Conservation (phyloP, 1,140 invertebrate species). For the Gonatopus flavifemur region DNA sequence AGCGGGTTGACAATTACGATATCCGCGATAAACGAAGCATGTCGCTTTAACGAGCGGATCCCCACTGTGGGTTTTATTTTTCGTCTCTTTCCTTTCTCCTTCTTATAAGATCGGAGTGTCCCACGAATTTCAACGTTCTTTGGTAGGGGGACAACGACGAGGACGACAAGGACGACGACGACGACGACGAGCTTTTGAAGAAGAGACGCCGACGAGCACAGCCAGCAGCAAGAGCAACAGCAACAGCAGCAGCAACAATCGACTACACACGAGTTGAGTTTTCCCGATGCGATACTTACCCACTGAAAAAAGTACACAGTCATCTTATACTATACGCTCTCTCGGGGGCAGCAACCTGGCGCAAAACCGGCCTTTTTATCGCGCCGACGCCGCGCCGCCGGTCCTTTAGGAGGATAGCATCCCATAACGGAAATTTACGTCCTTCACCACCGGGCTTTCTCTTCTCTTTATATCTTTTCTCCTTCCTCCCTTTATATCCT, state of each 20-base stretch:
- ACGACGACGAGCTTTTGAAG: too few species aligned
- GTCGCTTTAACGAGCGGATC: slow-evolving; percentile 26
- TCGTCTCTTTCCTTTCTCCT: slow-evolving; percentile 1
- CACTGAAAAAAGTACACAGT: slow-evolving; percentile 19
- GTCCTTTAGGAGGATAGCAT: slow-evolving; percentile 39
- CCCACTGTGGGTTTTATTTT: too few species aligned
- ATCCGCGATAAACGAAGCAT: slow-evolving; percentile 24
- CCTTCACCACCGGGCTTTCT: slow-evolving; percentile 24
- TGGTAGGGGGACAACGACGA: slow-evolving; percentile 9
- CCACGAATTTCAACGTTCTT: slow-evolving; percentile 35
- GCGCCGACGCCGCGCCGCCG: slow-evolving; percentile 31
- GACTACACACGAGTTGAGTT: slow-evolving; percentile 12
- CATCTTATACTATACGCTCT: slow-evolving; percentile 5
- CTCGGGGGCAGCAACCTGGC: slow-evolving; percentile 35
- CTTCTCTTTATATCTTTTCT: slow-evolving; percentile 2
- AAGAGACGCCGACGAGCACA: too few species aligned
- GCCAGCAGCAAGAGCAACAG: too few species aligned
- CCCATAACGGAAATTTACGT: slow-evolving; percentile 39
- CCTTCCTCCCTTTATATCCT: neutral
- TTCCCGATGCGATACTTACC: slow-evolving; percentile 22
- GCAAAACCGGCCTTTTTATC: slow-evolving; percentile 35
- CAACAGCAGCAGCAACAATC: slow-evolving; percentile 2
- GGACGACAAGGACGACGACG: too few species aligned
- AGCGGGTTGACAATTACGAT: slow-evolving; percentile 32
- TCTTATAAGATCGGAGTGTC: slow-evolving; percentile 27